phyloP scores from a whole-genome alignment of 2,888 invertebrate genomes.

The Geophilus truncorum region DNA sequence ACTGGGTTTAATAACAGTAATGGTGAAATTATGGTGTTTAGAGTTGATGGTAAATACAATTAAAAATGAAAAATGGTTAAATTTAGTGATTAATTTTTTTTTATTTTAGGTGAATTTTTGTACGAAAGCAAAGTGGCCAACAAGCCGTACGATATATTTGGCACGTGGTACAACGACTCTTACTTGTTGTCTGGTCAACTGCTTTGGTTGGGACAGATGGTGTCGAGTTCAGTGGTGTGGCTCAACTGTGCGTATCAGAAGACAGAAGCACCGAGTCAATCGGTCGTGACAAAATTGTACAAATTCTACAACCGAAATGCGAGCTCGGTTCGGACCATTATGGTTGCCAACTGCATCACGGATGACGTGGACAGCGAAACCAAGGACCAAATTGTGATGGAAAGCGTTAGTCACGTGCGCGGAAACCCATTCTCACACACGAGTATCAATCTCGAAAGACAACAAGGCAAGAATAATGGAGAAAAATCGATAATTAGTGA shows the following conservation, averaged over 20 bases:
- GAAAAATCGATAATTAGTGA: no score
- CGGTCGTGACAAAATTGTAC: constrained; percentile 64
- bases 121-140: constrained; percentile 69
- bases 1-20: constrained; percentile 73
- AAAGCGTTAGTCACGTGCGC: constrained; percentile 35
- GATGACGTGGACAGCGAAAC: neutral
- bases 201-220: constrained; percentile 66
- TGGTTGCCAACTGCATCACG: constrained; percentile 64
- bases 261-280: constrained; percentile 69
- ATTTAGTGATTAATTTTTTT: no score
- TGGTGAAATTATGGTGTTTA: constrained; percentile 83
- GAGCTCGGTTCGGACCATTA: constrained; percentile 69
- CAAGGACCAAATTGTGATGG: neutral
- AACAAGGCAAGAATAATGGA: no score
- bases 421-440: constrained; percentile 39
- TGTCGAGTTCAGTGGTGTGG: constrained; percentile 63
- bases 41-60: constrained; percentile 56
- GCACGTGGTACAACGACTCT: constrained; percentile 80
- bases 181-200: constrained; percentile 74
- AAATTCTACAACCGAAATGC: constrained; percentile 72
- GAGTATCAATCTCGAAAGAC: neutral
- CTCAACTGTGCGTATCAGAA: constrained; percentile 78
- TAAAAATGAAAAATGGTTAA: neutral
- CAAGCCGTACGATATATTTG: constrained; percentile 81
- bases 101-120: constrained; percentile 59